Base-by-base conservation (phyloP, 2,797 vertebrate species). In the Aeoliscus strigatus region DNA sequence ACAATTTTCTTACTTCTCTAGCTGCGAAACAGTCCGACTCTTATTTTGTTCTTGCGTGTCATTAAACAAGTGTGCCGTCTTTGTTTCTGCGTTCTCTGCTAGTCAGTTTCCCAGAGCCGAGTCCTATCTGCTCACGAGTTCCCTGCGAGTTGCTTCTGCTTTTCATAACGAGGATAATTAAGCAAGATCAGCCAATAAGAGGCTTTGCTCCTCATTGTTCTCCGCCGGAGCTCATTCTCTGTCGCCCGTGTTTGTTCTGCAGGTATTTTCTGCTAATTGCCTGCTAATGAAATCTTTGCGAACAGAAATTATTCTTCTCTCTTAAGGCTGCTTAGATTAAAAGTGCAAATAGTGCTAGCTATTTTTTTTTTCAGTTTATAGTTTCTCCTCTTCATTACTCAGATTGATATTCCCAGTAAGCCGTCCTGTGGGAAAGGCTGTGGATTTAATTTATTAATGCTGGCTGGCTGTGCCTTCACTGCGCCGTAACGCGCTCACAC, bases 381-480 rank as follows among this genome's bases (percentile, higher is more conserved):
- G 66, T 73, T 60, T 63, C 41, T 36, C 18, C 43, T 50, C 53
- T 82, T n/a, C 81, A 77, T 79, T 81, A 58, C 66, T 56, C 27
- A 65, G 71, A 77, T 81, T 81, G 76, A 75, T 75, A 71, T 76
- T 81, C 73, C 70, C 64, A 57, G 36, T 70, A 65, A 79, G 56
- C 66, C 45, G 31, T 79, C 70, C 70, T 68, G 1, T 62, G 72
- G 75, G 77, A 76, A 50, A 42, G 79, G 59, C 74, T 79, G 64
- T 79, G 69, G 79, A 75, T 79, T 74, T 73, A 72, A 79, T 83
- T 75, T 78, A 78, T 84, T 80, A 74, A 79, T 48, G 49, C 63
- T 30, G 67, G 14, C 69, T 64, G 65, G n/a, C 62, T 66, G 55
- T 39, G 45, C 51, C 53, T 66, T 36, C 49, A 47, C 58, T 64